A percentile compares a stretch with the other conserved stretches of the same genome.
phyloP scores from a whole-genome alignment of 2,797 vertebrate species.

The Psittacula derbiana region DNA sequence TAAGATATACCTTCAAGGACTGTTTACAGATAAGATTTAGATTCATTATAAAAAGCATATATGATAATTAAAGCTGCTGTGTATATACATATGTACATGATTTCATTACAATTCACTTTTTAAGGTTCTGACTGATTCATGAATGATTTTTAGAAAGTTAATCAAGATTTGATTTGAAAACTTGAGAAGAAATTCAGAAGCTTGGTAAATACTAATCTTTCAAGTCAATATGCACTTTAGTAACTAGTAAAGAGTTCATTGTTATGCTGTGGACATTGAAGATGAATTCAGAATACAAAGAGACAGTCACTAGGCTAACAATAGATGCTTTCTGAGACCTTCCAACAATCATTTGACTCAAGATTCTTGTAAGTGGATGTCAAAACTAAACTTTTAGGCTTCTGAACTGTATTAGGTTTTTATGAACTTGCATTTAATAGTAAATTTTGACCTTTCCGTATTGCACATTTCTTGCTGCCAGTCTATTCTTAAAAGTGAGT shows the following conservation, averaged over 20 bases:
- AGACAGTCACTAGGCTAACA: neutral
- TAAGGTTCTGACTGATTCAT: neutral
- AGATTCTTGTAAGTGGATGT: neutral
- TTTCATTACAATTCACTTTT: neutral
- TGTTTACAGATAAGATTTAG: neutral
- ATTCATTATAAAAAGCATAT: neutral
- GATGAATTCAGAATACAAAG: neutral
- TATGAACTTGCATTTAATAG: neutral
- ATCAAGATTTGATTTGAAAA: neutral
- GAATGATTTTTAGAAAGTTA: constrained; percentile 23
- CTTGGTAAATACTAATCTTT: neutral
- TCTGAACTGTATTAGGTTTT: neutral
- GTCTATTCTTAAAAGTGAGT: neutral
- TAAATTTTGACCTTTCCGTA: neutral
- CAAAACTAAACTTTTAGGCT: neutral
- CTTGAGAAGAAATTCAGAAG: neutral
- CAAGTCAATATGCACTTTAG: neutral
- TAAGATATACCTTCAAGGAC: neutral
- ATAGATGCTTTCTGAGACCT: neutral
- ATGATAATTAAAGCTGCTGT: neutral
- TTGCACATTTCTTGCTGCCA: neutral
- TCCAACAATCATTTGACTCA: neutral
- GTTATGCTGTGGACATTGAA: neutral
- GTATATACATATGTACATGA: neutral
- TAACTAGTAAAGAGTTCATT: neutral